These are phyloP conservation scores for Petroica traversi DNA, from an alignment of 2,113 vertebrate species.

Conservation along the genomic window DNA sequence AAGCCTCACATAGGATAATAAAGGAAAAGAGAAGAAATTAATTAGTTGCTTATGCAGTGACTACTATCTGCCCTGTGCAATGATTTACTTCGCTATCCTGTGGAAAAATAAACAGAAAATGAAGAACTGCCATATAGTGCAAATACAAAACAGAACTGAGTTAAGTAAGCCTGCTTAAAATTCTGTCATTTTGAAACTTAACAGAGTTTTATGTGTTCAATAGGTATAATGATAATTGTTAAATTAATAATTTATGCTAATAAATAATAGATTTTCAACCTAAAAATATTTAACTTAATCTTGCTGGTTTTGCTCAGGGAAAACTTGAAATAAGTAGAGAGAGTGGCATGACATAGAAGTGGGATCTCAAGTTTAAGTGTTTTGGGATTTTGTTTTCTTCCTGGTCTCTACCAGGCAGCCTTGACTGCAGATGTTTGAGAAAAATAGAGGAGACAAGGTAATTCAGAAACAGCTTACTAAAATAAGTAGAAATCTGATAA, in stretches of 20 bases:
- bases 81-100: neutral
- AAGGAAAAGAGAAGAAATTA: neutral
- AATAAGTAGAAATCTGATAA: neutral
- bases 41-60: neutral
- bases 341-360: neutral
- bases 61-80: neutral
- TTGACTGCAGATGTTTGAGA: neutral
- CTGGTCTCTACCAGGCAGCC: neutral
- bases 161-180: neutral
- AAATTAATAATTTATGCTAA: neutral
- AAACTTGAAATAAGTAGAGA: neutral
- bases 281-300: neutral
- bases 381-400: neutral
- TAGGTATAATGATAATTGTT: neutral
- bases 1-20: neutral
- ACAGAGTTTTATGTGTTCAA: neutral
- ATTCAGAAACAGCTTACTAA: neutral
- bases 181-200: neutral
- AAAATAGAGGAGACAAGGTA: neutral
- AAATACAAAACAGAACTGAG: neutral
- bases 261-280: neutral
- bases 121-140: neutral
- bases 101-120: constrained; percentile 14
- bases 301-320: neutral
- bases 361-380: neutral